phyloP scores from a whole-genome alignment of 2,797 vertebrate genomes.

The Okamejei kenojei region DNA sequence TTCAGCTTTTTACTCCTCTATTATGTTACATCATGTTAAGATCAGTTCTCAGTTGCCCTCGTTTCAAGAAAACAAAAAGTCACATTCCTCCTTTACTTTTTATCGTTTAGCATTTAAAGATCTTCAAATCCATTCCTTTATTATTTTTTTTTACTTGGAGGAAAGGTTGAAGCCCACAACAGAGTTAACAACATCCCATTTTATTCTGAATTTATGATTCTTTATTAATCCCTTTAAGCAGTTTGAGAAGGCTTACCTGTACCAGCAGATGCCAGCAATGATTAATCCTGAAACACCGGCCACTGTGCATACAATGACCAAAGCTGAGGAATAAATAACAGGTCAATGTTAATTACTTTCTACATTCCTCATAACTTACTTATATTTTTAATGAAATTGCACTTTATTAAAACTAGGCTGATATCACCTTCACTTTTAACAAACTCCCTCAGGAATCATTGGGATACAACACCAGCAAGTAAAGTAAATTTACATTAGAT shows the following conservation, averaged over 20 bases:
- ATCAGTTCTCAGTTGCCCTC: background rate
- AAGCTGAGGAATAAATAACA: slow-evolving; percentile 56
- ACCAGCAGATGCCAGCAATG: slow-evolving; percentile 71
- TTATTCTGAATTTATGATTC: background rate
- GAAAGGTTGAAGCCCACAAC: background rate
- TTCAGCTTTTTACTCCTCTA: background rate
- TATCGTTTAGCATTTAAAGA: background rate
- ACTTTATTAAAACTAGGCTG: background rate
- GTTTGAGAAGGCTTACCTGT: slow-evolving; percentile 63
- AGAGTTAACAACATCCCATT: background rate
- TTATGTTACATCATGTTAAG: background rate
- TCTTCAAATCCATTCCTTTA: background rate
- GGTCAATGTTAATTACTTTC: background rate
- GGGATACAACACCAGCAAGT: no score
- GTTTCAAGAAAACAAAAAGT: background rate
- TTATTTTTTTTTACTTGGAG: no score
- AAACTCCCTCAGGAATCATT: background rate
- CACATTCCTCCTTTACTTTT: background rate
- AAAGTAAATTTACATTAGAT: no score
- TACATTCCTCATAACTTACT: background rate
- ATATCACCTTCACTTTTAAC: background rate
- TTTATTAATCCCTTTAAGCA: background rate
- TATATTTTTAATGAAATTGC: background rate
- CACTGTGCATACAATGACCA: slow-evolving; percentile 67
- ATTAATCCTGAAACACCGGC: slow-evolving; percentile 63